These are phyloP conservation scores for Apodemia duryi DNA, from an alignment of 2,888 invertebrate genomes.

Conservation along the genomic window DNA sequence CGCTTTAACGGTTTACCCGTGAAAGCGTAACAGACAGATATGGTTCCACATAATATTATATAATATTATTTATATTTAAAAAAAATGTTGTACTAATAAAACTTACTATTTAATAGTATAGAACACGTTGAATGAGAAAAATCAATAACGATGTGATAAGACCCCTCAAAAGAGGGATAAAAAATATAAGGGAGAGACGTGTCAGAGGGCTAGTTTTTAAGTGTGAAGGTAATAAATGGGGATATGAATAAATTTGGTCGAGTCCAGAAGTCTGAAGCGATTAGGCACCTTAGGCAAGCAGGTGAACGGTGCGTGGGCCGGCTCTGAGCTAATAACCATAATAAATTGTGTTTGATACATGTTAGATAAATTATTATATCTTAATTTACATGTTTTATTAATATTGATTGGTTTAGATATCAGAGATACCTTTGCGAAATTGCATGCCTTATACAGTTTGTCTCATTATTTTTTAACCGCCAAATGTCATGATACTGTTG, in stretches of 20 bases:
- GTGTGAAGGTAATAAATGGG: conserved; percentile 37
- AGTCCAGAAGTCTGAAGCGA: conserved; percentile 61
- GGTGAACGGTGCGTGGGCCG: conserved; percentile 39
- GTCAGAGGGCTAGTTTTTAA: conserved; percentile 6
- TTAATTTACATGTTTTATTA: conserved; percentile 13
- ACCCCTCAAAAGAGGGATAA: conserved; percentile 14
- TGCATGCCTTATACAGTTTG: neutral
- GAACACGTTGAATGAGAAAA: neutral
- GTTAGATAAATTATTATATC: conserved; percentile 18
- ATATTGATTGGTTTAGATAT: conserved; percentile 18
- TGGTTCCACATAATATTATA: too few species aligned
- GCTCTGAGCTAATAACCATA: conserved; percentile 21
- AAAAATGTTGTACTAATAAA: too few species aligned
- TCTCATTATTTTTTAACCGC: neutral
- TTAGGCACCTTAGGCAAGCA: conserved; percentile 61
- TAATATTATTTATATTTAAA: too few species aligned
- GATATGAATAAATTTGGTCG: conserved; percentile 72
- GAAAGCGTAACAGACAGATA: too few species aligned
- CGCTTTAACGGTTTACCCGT: too few species aligned
- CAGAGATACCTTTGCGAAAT: conserved; percentile 11
- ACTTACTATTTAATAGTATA: too few species aligned
- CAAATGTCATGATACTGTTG: too few species aligned
- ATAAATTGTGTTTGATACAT: conserved; percentile 28
- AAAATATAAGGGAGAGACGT: conserved; percentile 18
- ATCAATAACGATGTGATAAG: neutral